Evolutionary conservation across 2,888 invertebrate genomes (phyloP), one percentile per base, ranked within the genome.

Genomic region (Parnassius orleans): DNA sequence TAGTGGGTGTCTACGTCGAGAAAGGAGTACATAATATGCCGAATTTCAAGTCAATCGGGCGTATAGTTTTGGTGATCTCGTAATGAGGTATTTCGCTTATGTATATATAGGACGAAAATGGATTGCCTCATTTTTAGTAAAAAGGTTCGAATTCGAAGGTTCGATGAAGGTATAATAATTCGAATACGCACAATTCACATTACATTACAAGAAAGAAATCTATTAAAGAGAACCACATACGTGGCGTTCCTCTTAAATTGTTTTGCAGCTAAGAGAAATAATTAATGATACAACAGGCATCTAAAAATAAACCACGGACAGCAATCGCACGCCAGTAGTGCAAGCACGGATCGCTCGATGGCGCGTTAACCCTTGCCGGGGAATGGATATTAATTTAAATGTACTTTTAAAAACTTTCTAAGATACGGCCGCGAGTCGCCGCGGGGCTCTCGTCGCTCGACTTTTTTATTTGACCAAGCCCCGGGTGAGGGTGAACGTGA

Each of bases 351-450:
- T 57, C 53, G 59, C 56, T 60, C 56, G 64, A 53, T 64, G 69
- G 72, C 73, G 71, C 73, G 75, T 79, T 78, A 80, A 79, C 80
- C 76, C 72, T 71, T 68, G 5, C 67, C 68, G 66, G 68, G 59
- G 75, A 76, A 80, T 33, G 33, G 33, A 5, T 85, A 87, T 87
- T 86, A 87, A 87, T 87, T 85, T 83, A 83, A 83, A 84, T 87
- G 82, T 84, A 83, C 82, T 86, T 84, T 86, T 80, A 80, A 64
- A 56, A 78, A 82, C 78, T 82, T 79, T 80, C 77, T 76, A 75
- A 75, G 83, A 84, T 83, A 86, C 86, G 85, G 68, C 77, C 74
- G 75, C 72, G 76, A 72, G 72, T 75, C 86, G 86, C 89, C 84
- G 87, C 86, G 81, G 89, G 87, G 87, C 72, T 65, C 76, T 9